Evolutionary conservation across 2,113 vertebrate genomes (phyloP).

Genomic region (Lepisosteus oculatus): DNA sequence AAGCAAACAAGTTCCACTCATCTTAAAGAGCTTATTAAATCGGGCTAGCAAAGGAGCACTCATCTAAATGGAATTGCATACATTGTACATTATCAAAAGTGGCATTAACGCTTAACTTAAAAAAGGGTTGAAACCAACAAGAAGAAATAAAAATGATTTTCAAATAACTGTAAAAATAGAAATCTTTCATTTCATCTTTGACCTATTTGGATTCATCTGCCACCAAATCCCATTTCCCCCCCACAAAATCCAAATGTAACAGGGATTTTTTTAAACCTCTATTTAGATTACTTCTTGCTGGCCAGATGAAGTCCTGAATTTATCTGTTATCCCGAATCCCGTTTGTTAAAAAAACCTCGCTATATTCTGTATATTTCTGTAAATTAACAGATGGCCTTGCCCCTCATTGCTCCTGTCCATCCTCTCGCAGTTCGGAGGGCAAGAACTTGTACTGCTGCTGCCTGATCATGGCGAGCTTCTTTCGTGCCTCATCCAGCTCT

Average conservation of each 20-base stretch:
- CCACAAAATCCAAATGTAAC: too few species aligned
- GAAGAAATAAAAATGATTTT: constrained; percentile 32
- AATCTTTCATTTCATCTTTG: constrained; percentile 40
- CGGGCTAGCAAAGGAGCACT: constrained; percentile 40
- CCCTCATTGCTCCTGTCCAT: constrained; percentile 68
- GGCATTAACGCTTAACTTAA: constrained; percentile 27
- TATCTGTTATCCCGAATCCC: too few species aligned
- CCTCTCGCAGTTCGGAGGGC: constrained; percentile 88
- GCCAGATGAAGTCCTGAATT: constrained; percentile 15
- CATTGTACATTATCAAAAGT: constrained; percentile 40
- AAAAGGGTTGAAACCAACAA: constrained; percentile 31
- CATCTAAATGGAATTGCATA: constrained; percentile 32
- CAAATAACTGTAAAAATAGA: constrained; percentile 33
- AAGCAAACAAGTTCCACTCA: constrained; percentile 25
- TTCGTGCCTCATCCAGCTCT: constrained; percentile 90
- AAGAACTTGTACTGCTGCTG: constrained; percentile 98
- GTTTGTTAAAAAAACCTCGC: neutral
- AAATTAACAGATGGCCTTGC: neutral
- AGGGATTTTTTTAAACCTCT: too few species aligned
- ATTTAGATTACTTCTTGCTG: neutral
- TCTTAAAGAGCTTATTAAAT: constrained; percentile 26
- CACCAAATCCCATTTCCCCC: too few species aligned
- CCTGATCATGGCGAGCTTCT: constrained; percentile 90
- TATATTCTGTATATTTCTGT: neutral
- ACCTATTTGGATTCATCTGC: neutral